Base-by-base conservation (phyloP, 2,888 invertebrate genomes). In the Xanthorhoe designata region DNA sequence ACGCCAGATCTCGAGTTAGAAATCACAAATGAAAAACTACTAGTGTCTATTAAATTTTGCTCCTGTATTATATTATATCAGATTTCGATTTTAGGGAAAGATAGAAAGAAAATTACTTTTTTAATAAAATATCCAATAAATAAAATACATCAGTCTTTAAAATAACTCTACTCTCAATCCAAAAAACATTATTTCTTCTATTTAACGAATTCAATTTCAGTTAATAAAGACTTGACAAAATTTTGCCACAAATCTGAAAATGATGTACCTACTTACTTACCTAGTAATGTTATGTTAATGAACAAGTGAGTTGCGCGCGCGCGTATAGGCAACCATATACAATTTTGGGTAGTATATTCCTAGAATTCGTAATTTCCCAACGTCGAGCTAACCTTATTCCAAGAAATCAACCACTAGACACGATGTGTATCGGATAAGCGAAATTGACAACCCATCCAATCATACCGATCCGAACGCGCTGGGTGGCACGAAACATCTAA, bases 391-490 rank as follows among this genome's bases (percentile, higher is more conserved):
- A 42, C 38, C 38, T 10, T 42, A 42, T 42, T 42, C 38, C 13
- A 42, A 42, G 38, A 42, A 42, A 42, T 42, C 38, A 42, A 4
- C 38, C 38, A 42, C 53, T 47, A 47, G 15, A 59, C 58, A 63
- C 64, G 49, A 60, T 50, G 63, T 66, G 56, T 64, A 70, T 73
- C 63, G 58, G 69, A 73, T 73, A 73, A 70, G 54, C 60, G 66
- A 64, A 68, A 73, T 71, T 62, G 68, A 58, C 65, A 66, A 42
- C 13, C 13, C 13, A 42, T 70, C 71, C 70, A 73, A 73, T 71
- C 71, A 68, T 50, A 59, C 52, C 38, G 63, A 19, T 53, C 54
- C 54, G 49, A 19, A 35, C 38, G 38, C 38, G 38, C 13, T 42
- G 38, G 38, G 38, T 42, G 38, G 38, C 38, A 42, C 38, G 38